Evolutionary conservation across 2,888 invertebrate genomes (phyloP).

Genomic region (Cosmopolites sordidus): DNA sequence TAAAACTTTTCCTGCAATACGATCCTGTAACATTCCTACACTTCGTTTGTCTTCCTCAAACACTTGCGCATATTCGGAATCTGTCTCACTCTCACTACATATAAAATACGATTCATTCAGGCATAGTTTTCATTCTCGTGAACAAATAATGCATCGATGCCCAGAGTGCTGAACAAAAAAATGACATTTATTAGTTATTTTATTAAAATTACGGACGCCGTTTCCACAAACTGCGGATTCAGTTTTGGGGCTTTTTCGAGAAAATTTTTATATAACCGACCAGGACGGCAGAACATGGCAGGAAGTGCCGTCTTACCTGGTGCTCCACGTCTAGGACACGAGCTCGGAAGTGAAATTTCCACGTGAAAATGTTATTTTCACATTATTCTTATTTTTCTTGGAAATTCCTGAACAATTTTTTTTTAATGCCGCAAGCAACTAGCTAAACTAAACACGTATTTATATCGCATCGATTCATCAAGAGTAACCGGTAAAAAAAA

Average conservation of each 20-base stretch:
- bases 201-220: constrained; percentile 45
- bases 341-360: neutral
- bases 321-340: constrained; percentile 1
- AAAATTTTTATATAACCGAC: constrained; percentile 57
- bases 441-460: too few species aligned
- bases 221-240: constrained; percentile 51
- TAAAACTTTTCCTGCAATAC: constrained; percentile 2
- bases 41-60: constrained; percentile 2
- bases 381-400: too few species aligned
- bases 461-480: too few species aligned
- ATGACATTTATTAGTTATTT: constrained; percentile 45
- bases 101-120: constrained; percentile 6
- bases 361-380: neutral
- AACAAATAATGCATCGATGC: neutral
- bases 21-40: constrained; percentile 5
- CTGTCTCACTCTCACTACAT: constrained; percentile 12
- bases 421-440: too few species aligned
- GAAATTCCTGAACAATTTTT: too few species aligned
- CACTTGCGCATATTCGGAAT: neutral
- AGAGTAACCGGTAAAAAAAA: too few species aligned
- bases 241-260: constrained; percentile 56
- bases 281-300: constrained; percentile 48
- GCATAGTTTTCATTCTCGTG: neutral
- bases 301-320: constrained; percentile 27
- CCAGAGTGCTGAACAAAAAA: constrained; percentile 1